These are phyloP conservation scores for Physocephala rufipes DNA, from an alignment of 2,888 invertebrate genomes.

Conservation along the genomic window DNA sequence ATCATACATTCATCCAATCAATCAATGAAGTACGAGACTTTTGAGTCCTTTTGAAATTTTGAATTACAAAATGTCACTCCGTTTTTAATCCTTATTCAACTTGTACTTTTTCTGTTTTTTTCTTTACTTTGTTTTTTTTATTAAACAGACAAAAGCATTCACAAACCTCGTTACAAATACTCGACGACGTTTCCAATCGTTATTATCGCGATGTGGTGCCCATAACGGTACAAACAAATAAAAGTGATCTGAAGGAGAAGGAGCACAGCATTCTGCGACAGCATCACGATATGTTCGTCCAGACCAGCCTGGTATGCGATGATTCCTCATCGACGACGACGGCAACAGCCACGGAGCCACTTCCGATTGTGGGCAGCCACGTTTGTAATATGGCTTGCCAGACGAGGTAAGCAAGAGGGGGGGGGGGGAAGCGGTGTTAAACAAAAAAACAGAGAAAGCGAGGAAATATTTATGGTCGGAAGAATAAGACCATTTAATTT, in stretches of 20 bases:
- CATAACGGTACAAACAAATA: conserved; percentile 57
- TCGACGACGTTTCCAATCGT: conserved; percentile 64
- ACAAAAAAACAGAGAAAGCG: background rate
- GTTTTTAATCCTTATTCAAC: too few species aligned
- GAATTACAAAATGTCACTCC: too few species aligned
- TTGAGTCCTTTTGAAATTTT: too few species aligned
- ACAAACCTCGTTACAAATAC: conserved; percentile 63
- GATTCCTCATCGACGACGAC: conserved; percentile 47
- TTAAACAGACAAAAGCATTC: conserved; percentile 61
- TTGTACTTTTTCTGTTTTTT: background rate
- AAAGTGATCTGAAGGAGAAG: conserved; percentile 61
- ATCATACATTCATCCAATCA: too few species aligned
- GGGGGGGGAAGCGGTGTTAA: background rate
- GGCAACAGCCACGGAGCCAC: conserved; percentile 45
- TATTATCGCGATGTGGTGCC: conserved; percentile 64
- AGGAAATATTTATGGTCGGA: background rate
- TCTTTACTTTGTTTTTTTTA: background rate
- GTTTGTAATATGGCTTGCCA: conserved; percentile 83
- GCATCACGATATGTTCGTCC: conserved; percentile 61
- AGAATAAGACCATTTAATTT: background rate
- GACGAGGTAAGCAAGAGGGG: conserved; percentile 75
- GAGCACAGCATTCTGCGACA: conserved; percentile 63
- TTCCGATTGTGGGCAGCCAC: conserved; percentile 58
- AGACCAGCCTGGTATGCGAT: conserved; percentile 56
- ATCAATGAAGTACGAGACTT: too few species aligned